A percentile compares a stretch with the other conserved stretches of the same genome.
phyloP scores from a whole-genome alignment of 1,140 invertebrate genomes.

The Archegozetes longisetosus region DNA sequence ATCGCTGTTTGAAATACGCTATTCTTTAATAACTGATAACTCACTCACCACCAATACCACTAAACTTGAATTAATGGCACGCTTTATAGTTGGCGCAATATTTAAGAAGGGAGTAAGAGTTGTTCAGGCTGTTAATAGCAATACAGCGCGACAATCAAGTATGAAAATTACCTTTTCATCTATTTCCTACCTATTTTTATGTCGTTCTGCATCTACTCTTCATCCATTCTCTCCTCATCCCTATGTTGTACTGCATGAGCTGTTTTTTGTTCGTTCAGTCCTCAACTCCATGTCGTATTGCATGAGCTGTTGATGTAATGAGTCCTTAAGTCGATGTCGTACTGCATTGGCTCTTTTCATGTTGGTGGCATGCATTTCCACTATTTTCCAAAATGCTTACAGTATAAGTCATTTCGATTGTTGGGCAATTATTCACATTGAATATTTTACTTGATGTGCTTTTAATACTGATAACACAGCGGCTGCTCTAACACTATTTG shows the following conservation, averaged over 20 bases:
- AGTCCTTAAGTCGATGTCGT: too few species aligned
- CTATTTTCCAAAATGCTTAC: too few species aligned
- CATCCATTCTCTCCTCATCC: slow-evolving; percentile 2
- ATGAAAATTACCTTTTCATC: slow-evolving; percentile 40
- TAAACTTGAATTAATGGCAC: slow-evolving; percentile 1
- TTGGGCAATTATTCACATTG: too few species aligned
- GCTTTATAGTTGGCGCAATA: slow-evolving; percentile 30
- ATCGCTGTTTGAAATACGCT: background rate
- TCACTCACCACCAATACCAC: background rate
- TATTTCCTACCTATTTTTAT: slow-evolving; percentile 15
- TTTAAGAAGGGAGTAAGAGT: slow-evolving; percentile 99
- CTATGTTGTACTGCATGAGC: background rate
- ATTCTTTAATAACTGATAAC: background rate
- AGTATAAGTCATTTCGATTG: too few species aligned
- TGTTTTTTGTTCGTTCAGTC: background rate
- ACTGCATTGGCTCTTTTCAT: too few species aligned
- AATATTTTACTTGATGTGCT: too few species aligned
- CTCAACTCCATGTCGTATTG: background rate
- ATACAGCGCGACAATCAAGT: slow-evolving; percentile 55
- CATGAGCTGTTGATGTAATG: too few species aligned
- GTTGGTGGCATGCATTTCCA: too few species aligned
- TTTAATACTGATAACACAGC: too few species aligned
- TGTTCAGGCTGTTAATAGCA: slow-evolving; percentile 76
- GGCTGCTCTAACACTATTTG: too few species aligned
- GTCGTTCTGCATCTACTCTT: slow-evolving; percentile 4